Conservation (phyloP, 2,113 vertebrate genomes). For the Grantiella picta region DNA sequence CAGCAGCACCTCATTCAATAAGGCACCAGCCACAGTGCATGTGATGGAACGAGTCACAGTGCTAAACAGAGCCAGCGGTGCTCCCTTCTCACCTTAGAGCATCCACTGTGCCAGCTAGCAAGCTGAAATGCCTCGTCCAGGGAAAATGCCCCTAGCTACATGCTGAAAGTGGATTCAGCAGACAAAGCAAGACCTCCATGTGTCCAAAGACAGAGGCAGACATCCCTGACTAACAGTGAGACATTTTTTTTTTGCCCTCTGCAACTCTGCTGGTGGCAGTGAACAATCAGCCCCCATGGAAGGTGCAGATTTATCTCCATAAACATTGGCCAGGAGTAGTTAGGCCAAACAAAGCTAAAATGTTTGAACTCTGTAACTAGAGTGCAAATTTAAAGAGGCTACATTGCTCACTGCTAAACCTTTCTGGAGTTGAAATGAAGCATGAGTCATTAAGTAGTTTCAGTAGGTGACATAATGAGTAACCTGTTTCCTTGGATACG, state of each 20-base stretch:
- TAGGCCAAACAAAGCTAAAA: background rate
- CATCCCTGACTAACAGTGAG: background rate
- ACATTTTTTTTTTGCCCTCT: fast-evolving
- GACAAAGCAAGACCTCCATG: background rate
- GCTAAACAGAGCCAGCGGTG: background rate
- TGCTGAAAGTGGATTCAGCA: background rate
- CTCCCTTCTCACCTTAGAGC: background rate
- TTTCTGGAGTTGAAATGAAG: constrained; percentile 9
- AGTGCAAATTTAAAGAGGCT: background rate
- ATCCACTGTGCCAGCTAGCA: background rate
- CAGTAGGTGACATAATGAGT: constrained; percentile 17
- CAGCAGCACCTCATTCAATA: background rate
- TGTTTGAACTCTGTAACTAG: background rate
- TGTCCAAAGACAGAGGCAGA: background rate
- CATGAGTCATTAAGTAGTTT: constrained; percentile 45
- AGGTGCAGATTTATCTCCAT: background rate
- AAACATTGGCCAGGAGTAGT: background rate
- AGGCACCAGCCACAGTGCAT: background rate
- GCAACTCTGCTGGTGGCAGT: background rate
- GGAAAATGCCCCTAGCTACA: background rate
- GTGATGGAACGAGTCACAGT: background rate
- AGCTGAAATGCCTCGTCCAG: background rate
- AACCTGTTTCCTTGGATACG: constrained; percentile 50
- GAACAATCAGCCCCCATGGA: background rate
- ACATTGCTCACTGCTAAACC: background rate